Evolutionary conservation across 2,888 invertebrate species (phyloP).

Genomic region (Trichopoda pennipes): DNA sequence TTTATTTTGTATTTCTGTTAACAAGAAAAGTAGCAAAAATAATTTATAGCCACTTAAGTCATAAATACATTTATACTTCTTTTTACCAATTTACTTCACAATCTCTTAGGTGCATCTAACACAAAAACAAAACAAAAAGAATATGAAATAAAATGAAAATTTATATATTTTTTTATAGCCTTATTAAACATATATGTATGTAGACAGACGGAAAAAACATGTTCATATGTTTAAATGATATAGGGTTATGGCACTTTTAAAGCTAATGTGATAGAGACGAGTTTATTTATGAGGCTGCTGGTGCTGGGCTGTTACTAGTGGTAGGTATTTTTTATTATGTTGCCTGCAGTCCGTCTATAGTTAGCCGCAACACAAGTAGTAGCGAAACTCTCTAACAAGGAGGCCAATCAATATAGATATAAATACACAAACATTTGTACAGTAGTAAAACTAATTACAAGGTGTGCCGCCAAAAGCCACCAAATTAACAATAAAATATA

Average conservation of each 20-base stretch:
- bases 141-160: slow-evolving; percentile 75
- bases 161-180: slow-evolving; percentile 71
- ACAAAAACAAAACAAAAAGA: slow-evolving; percentile 35
- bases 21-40: slow-evolving; percentile 73
- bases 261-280: slow-evolving; percentile 62
- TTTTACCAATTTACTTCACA: slow-evolving; percentile 76
- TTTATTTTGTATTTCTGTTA: slow-evolving; percentile 70
- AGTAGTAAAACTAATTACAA: slow-evolving; percentile 78
- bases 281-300: slow-evolving; percentile 67
- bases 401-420: slow-evolving; percentile 51
- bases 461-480: slow-evolving; percentile 64
- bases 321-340: slow-evolving; percentile 32
- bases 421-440: slow-evolving; percentile 44
- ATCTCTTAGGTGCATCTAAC: slow-evolving; percentile 63
- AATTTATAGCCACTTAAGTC: slow-evolving; percentile 79
- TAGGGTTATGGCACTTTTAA: slow-evolving; percentile 62
- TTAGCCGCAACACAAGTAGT: slow-evolving; percentile 33
- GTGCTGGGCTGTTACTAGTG: slow-evolving; percentile 25
- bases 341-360: neutral
- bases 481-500: slow-evolving; percentile 39
- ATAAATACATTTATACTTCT: slow-evolving; percentile 79
- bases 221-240: slow-evolving; percentile 49
- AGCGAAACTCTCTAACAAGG: slow-evolving; percentile 54
- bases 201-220: slow-evolving; percentile 1
- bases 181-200: slow-evolving; percentile 54